These are phyloP conservation scores for Halcyon badia DNA, from an alignment of 2,797 vertebrate species.

Conservation along the genomic window DNA sequence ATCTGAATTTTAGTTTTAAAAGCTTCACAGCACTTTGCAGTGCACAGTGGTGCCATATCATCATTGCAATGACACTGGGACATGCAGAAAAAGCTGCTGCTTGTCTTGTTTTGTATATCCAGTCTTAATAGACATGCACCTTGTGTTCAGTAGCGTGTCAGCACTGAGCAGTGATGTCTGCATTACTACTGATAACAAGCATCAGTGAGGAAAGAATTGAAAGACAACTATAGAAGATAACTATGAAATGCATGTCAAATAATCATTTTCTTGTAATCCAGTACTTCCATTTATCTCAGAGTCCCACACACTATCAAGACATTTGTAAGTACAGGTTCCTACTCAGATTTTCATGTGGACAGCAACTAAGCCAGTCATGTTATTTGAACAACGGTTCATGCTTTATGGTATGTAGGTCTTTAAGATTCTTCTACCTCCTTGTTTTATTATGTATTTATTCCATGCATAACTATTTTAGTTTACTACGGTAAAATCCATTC, in stretches of 20 bases:
- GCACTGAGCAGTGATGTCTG: not conserved
- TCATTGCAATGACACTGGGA: not conserved
- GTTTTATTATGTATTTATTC: constrained; percentile 17
- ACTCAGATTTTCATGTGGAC: not conserved
- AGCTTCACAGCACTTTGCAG: not conserved
- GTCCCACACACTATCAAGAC: not conserved
- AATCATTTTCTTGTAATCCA: constrained; percentile 23
- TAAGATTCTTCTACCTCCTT: not conserved
- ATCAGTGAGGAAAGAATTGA: not conserved
- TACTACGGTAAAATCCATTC: constrained; percentile 44
- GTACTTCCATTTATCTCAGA: not conserved
- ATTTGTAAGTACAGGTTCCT: not conserved
- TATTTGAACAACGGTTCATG: not conserved
- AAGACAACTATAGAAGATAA: not conserved
- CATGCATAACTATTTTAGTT: constrained; percentile 15
- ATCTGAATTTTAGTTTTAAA: not conserved
- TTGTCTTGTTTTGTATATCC: not conserved
- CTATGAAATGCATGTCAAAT: constrained; percentile 2
- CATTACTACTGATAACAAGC: constrained; percentile 35
- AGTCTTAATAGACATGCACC: not conserved
- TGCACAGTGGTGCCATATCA: not conserved
- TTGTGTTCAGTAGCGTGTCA: not conserved
- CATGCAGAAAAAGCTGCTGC: not conserved
- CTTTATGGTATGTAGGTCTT: not conserved
- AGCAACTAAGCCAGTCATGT: not conserved